Conservation (phyloP, 35 echinoderm and acorn worm species). For the Anneissia japonica region DNA sequence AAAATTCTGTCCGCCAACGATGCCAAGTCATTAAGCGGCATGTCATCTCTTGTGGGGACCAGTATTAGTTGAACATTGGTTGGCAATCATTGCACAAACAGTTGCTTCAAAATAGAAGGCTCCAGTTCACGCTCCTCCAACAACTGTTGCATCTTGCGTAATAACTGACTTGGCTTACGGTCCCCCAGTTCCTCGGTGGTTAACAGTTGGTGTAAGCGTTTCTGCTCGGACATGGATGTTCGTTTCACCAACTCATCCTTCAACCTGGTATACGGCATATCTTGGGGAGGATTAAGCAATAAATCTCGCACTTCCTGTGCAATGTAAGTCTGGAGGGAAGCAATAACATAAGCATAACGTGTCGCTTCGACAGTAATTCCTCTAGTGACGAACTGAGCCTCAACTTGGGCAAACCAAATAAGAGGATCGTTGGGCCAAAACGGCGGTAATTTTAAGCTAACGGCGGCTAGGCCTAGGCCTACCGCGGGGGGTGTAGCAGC, state of each 20-base stretch:
- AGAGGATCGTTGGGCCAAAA: conserved; percentile 40
- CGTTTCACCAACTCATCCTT: conserved; percentile 19
- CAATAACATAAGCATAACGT: conserved; percentile 34
- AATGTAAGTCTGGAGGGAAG: conserved; percentile 37
- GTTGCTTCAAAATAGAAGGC: conserved; percentile 14
- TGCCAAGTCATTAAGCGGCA: neutral
- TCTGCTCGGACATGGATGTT: conserved; percentile 27
- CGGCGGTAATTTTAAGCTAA: conserved; percentile 38
- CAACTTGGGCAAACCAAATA: conserved; percentile 53
- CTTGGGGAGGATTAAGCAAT: neutral
- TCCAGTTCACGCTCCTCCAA: conserved; percentile 27
- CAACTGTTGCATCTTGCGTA: conserved; percentile 31
- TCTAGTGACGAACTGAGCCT: conserved; percentile 34
- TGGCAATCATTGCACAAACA: conserved; percentile 39
- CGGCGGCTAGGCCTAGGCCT: neutral
- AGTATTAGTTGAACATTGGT: conserved; percentile 44
- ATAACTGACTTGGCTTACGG: conserved; percentile 37
- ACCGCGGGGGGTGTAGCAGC: neutral
- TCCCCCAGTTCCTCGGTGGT: conserved; percentile 37
- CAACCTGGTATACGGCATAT: conserved; percentile 4
- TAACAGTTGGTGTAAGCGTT: conserved; percentile 30
- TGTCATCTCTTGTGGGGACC: conserved; percentile 10
- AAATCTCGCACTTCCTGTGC: conserved; percentile 42
- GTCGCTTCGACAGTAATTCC: conserved; percentile 27
- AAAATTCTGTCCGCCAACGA: conserved; percentile 2